Evolutionary conservation across 2,113 vertebrate species (phyloP).

Genomic region (Formicarius rufipectus): DNA sequence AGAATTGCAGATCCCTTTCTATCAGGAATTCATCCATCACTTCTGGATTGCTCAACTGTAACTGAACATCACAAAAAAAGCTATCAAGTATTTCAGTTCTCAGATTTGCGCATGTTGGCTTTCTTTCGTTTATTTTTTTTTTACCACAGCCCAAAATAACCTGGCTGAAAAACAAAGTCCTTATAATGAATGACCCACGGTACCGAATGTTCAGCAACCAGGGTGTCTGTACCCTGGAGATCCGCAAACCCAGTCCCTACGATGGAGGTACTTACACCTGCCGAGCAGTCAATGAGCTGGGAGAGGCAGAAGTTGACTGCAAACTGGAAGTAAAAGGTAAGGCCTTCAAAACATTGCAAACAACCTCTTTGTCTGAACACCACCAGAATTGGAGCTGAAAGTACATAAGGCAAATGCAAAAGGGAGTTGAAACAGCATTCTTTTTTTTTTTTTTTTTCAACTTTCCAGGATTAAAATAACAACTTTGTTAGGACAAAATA

Average conservation of each 20-base stretch:
- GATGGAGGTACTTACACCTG: constrained; percentile 92
- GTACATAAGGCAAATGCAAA: not conserved
- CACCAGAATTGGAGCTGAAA: not conserved
- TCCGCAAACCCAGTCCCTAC: constrained; percentile 95
- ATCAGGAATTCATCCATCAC: not conserved
- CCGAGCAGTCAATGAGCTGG: constrained; percentile 89
- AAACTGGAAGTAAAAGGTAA: constrained; percentile 98
- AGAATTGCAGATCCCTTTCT: not conserved
- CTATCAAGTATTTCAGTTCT: not conserved
- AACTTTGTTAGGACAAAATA: not conserved
- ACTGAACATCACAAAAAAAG: not conserved
- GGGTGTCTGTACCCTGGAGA: constrained; percentile 95
- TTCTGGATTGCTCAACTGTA: not conserved
- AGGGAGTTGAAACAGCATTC: not conserved
- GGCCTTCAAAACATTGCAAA: not conserved
- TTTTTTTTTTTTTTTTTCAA: not conserved
- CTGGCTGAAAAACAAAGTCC: constrained; percentile 98
- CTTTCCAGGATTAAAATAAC: not conserved
- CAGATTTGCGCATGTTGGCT: not conserved
- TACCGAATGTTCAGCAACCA: constrained; percentile 98
- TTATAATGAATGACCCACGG: constrained; percentile 88
- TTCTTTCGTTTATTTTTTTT: not conserved
- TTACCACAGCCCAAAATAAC: constrained; percentile 89
- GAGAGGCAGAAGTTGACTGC: constrained; percentile 92
- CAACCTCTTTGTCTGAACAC: not conserved